Base-by-base conservation (phyloP, 1,140 invertebrate species). In the Paraescarpia echinospica region DNA sequence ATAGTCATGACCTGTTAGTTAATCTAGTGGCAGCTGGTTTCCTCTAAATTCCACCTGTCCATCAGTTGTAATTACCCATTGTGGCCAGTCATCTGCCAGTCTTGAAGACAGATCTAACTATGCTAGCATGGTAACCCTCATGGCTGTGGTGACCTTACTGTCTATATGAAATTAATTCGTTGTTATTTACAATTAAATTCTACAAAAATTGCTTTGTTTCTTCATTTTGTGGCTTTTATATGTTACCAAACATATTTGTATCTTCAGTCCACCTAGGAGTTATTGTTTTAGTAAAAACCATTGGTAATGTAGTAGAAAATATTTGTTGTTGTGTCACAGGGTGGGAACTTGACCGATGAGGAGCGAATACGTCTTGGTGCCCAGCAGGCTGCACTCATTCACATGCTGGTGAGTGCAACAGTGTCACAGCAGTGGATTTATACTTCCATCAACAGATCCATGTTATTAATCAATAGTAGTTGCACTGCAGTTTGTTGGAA, bases 381-480 rank as follows among this genome's bases (percentile, higher is more conserved):
- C 33, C 91, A 91, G 92, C 91, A 91, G 92, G 89, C 51, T 34
- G 91, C 89, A 31, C n/a, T 93, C 33, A 91, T 93, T 12, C 91
- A 91, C 34, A 91, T 91, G 34, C 91, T 48, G 91, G 41, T 51
- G 33, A 35, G 91, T 91, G 33, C 33, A 14, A 35, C 91, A 48
- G n/a, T 22, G 89, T 89, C 8, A 90, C 41, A 41, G 12, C 41
- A 41, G 41, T 41, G 41, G 41, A 41, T 4, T 41, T 12, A 41
- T 41, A 12, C 41, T 41, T 41, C n/a, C 41, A 41, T 41, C 41
- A 41, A 41, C 41, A 41, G 41, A 41, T 12, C n/a, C n/a, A n/a
- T 41, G 41, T 41, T 41, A 41, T 12, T 41, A 41, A 41, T 12
- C 41, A 41, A 41, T 41, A 41, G 41, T 4, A 12, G 41, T 12